A percentile compares a stretch with the other conserved stretches of the same genome.
phyloP scores from a whole-genome alignment of 2,888 invertebrate species.

The Drosophila formosana region DNA sequence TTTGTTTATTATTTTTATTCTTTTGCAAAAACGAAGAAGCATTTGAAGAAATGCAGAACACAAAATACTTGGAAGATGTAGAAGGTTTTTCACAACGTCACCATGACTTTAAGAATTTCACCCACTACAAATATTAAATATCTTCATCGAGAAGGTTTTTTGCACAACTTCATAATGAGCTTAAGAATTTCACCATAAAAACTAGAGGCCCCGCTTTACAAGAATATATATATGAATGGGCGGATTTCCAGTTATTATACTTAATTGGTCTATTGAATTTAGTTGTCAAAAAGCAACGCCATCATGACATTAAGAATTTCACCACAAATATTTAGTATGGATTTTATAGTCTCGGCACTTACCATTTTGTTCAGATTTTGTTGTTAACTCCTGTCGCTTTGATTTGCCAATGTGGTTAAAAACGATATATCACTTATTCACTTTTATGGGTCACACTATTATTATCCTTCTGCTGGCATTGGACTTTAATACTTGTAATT shows the following conservation, averaged over 20 bases:
- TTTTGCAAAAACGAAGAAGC: constrained; percentile 4
- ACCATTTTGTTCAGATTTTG: constrained; percentile 53
- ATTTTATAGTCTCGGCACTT: constrained; percentile 27
- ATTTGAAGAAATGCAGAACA: constrained; percentile 32
- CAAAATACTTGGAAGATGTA: not conserved
- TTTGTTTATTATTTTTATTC: not conserved
- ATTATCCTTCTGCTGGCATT: constrained; percentile 47
- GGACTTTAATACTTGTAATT: constrained; percentile 37
- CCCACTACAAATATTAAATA: constrained; percentile 5
- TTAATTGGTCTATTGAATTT: not conserved
- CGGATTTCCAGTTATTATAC: no score
- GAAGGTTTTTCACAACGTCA: constrained; percentile 21
- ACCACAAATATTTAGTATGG: constrained; percentile 6
- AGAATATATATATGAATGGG: no score
- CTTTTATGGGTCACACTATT: constrained; percentile 37
- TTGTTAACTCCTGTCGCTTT: constrained; percentile 20
- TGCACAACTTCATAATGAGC: no score
- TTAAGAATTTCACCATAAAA: no score
- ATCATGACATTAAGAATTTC: constrained; percentile 1
- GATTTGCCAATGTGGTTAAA: constrained; percentile 24
- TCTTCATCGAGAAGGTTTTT: no score
- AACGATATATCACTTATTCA: constrained; percentile 47
- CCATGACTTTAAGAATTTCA: constrained; percentile 6
- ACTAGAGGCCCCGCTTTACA: no score
- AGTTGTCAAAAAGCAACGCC: not conserved